Evolutionary conservation across 2,113 vertebrate genomes (phyloP), one percentile per base, ranked within the genome.

Genomic region (Vireo altiloquus): DNA sequence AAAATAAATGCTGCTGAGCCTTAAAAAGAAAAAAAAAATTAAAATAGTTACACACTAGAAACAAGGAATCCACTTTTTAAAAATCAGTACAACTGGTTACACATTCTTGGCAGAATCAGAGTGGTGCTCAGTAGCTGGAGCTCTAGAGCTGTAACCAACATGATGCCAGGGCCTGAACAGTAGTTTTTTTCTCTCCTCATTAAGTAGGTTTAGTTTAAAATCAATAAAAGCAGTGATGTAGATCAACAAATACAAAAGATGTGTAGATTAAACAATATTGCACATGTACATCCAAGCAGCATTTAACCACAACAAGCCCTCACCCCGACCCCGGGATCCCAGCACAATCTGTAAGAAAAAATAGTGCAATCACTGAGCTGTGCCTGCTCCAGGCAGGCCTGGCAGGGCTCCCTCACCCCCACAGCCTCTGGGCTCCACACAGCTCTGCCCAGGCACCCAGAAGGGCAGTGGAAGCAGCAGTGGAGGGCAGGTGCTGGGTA

Each of bases 221-320:
- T 23, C 69, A 92, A 39, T n/a, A 75, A 56, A 47, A 77, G 33
- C 63, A 83, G 28, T 63, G 52, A 69, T 13, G 16, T 53, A 13
- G 61, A 21, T 39, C 82, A 79, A 80, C 75, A 70, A 35, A 15
- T 64, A 90, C 23, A 65, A 93, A 93, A 78, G 20, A 64, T 79
- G 79, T 86, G 84, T 64, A 84, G 47, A 31, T 86, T 14, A 44
- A 78, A 54, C 35, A 76, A 31, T 94, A 97, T 97, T 97, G 96
- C 97, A 97, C 94, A 8, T 44, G 27, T 39, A 40, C 18, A 14
- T 33, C 83, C 71, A 91, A 91, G 91, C 79, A 93, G 88, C 77
- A 65, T 46, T 85, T 63, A 59, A 46, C 47, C 82, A 57, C 44
- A 42, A 24, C 47, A 20, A 2, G 9, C 53, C 66, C n/a, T 47